Evolutionary conservation across 2,113 vertebrate species (phyloP).

Genomic region (Ophthalmolycus amberensis): DNA sequence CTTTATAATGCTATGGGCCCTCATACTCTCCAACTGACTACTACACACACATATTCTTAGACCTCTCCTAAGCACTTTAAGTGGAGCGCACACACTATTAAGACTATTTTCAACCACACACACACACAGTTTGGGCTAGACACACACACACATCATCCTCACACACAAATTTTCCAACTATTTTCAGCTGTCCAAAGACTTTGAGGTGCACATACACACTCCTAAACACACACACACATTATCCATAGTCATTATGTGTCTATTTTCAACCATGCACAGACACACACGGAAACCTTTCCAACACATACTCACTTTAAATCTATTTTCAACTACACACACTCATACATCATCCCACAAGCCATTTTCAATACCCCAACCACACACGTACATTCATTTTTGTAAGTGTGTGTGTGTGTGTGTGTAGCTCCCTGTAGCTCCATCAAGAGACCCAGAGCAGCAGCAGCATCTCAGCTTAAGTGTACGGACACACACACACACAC

Average conservation of each 20-base stretch:
- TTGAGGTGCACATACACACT: conserved; percentile 1
- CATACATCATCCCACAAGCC: conserved; percentile 11
- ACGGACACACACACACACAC: not conserved
- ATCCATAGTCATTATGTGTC: not conserved
- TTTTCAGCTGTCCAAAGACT: conserved; percentile 2
- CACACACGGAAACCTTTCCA: not conserved
- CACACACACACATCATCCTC: not conserved
- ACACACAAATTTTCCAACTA: not conserved
- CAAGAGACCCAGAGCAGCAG: not conserved
- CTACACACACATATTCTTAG: not conserved
- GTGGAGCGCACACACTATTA: not conserved
- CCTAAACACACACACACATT: not conserved
- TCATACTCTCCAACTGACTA: not conserved
- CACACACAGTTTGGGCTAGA: not conserved
- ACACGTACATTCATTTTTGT: not conserved
- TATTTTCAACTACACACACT: conserved; percentile 14
- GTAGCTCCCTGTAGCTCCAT: not conserved
- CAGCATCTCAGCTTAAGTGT: conserved; percentile 12
- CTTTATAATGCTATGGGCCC: conserved; percentile 12
- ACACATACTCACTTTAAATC: not conserved
- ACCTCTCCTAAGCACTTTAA: not conserved
- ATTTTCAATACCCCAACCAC: conserved; percentile 3
- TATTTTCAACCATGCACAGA: not conserved
- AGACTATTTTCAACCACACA: not conserved
- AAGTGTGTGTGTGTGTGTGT: not conserved